phyloP scores from a whole-genome alignment of 2,797 vertebrate genomes.

The Bradypus variegatus region DNA sequence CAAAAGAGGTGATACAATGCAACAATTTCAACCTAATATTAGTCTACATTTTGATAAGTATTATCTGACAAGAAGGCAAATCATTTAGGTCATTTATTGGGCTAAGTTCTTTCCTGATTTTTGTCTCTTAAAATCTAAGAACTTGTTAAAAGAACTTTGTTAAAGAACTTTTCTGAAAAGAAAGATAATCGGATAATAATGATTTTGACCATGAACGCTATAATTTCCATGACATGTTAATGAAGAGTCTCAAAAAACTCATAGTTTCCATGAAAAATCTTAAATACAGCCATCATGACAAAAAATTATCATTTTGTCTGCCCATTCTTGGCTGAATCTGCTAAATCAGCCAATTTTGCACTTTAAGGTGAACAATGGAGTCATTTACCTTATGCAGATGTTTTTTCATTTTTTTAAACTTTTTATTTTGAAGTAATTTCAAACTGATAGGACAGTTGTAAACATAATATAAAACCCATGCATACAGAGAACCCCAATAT shows the following conservation, averaged over 20 bases:
- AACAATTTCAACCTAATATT: not conserved
- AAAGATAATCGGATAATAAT: not conserved
- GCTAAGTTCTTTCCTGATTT: constrained; percentile 4
- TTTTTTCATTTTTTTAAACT: not conserved
- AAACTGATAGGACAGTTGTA: too few species aligned
- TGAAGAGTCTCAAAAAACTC: not conserved
- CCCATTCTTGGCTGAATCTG: not conserved
- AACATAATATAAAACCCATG: too few species aligned
- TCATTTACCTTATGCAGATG: not conserved
- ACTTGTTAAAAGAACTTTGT: too few species aligned
- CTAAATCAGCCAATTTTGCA: not conserved
- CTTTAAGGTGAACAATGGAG: not conserved
- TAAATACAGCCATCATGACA: not conserved
- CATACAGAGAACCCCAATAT: too few species aligned
- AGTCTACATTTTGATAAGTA: not conserved
- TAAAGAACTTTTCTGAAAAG: constrained; percentile 16
- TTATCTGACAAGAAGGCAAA: not conserved
- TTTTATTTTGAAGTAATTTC: too few species aligned
- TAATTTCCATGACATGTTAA: not conserved
- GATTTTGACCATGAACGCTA: not conserved
- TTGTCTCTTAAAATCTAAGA: not conserved
- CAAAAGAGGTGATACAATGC: not conserved
- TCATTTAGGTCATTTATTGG: not conserved
- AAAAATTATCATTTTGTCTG: not conserved
- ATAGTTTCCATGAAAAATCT: not conserved